Base-by-base conservation (phyloP, 2,888 invertebrate species). In the Odontocerum albicorne region DNA sequence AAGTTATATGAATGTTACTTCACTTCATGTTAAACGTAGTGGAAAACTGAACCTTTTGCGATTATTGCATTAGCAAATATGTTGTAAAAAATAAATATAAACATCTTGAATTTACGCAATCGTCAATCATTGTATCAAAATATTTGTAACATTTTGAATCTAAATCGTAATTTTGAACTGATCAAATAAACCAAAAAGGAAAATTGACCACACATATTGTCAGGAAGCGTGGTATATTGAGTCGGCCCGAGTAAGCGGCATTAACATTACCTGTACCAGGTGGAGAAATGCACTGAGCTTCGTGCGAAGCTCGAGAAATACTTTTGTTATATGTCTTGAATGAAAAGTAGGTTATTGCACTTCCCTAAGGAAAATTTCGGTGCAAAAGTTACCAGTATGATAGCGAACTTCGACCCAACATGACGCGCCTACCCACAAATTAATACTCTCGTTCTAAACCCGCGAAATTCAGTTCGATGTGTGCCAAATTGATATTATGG, bases 291-390 rank as follows among this genome's bases (percentile, higher is more conserved):
- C 71, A 67, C 77, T 68, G 67, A 68, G 68, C 71, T 63, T 54
- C 63, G 63, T 66, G 66, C 69, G 70, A 72, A 70, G 68, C 72
- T 71, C 72, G 71, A 72, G 68, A 55, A 58, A 58, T 55, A 57
- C 59, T 55, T 62, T 59, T 67, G 65, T 66, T 67, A 76, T 73
- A 73, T 77, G 74, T 76, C 77, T 76, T 75, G 75, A 68, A 70
- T 68, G 70, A 56, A 73, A 77, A 77, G 68, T 78, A 71, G 77
- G 77, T 77, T 77, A 77, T 73, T 77, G 77, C 76, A 77, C 75
- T 73, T 67, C 65, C 63, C 52, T 45, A 36, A 33, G 42, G 40
- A 51, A 46, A 55, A 55, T 60, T 57, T 55, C 49, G 51, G 57
- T 49, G 55, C 55, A 55, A 54, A 44, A 49, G 53, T 13, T 36